These are phyloP conservation scores for Tachyglossus aculeatus DNA, from an alignment of 2,797 vertebrate species.

Conservation along the genomic window DNA sequence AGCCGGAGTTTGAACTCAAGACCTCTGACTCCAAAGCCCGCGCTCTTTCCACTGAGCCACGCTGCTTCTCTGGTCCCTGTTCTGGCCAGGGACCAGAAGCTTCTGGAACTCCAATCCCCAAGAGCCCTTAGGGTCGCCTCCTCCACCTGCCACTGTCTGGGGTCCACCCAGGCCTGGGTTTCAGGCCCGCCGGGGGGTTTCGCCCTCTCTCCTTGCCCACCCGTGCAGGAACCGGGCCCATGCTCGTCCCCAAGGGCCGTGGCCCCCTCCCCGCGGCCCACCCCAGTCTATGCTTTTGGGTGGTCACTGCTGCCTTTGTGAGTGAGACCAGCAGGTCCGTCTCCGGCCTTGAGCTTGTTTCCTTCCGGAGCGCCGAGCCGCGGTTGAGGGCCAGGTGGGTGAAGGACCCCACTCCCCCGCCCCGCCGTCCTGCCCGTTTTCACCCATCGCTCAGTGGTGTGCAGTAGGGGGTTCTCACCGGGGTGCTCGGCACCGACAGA, in stretches of 20 bases:
- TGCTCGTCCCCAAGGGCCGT: background rate
- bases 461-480: accelerated
- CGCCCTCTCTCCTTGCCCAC: background rate
- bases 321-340: slow-evolving; percentile 7
- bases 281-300: slow-evolving; percentile 13
- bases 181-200: background rate
- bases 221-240: slow-evolving; percentile 7
- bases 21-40: no score
- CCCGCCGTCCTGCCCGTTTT: background rate
- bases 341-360: background rate
- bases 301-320: slow-evolving; percentile 64
- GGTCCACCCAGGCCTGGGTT: background rate
- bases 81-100: no score
- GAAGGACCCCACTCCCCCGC: accelerated
- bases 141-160: no score
- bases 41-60: no score
- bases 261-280: background rate
- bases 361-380: slow-evolving; percentile 1
- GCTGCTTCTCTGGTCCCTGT: background rate
- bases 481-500: background rate
- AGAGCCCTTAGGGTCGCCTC: no score
- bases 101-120: no score
- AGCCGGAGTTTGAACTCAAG: no score
- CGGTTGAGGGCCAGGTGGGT: slow-evolving; percentile 42
- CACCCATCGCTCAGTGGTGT: background rate